Percentiles rank a stretch among this genome's conserved stretches.
phyloP scores from a whole-genome alignment of 2,888 invertebrate genomes.

The Trisateles emortualis region DNA sequence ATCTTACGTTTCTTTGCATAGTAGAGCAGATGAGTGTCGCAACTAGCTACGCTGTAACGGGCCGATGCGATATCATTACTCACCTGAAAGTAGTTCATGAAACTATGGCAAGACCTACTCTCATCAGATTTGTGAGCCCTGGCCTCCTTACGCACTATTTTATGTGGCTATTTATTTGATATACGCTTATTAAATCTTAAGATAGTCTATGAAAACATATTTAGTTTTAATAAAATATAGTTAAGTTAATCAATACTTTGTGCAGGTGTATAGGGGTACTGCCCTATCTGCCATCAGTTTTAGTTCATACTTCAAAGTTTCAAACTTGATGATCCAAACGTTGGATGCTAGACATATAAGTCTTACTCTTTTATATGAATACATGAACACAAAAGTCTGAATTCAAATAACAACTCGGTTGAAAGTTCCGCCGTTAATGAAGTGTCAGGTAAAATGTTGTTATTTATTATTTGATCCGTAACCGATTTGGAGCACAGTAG shows the following conservation, averaged over 20 bases:
- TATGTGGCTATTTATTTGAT: slow-evolving; percentile 48
- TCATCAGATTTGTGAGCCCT: slow-evolving; percentile 63
- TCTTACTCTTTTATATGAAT: too few species aligned
- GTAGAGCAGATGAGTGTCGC: slow-evolving; percentile 53
- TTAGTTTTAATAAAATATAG: background rate
- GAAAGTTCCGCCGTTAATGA: slow-evolving; percentile 14
- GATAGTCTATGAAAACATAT: background rate
- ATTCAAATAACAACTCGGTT: background rate
- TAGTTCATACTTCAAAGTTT: too few species aligned
- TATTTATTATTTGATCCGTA: slow-evolving; percentile 58
- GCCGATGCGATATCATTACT: slow-evolving; percentile 66
- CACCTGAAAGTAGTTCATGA: slow-evolving; percentile 74
- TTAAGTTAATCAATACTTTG: too few species aligned
- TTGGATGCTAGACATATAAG: too few species aligned
- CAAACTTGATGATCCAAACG: too few species aligned
- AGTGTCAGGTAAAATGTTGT: slow-evolving; percentile 33
- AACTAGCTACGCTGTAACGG: slow-evolving; percentile 64
- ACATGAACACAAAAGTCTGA: background rate
- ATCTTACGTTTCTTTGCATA: slow-evolving; percentile 46
- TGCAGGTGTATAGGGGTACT: too few species aligned
- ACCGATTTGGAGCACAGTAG: slow-evolving; percentile 62
- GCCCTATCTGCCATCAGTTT: too few species aligned
- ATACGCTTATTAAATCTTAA: background rate
- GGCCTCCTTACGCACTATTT: slow-evolving; percentile 39
- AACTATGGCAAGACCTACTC: slow-evolving; percentile 73